phyloP scores from a whole-genome alignment of 2,113 vertebrate genomes.

The Protobothrops flavoviridis region DNA sequence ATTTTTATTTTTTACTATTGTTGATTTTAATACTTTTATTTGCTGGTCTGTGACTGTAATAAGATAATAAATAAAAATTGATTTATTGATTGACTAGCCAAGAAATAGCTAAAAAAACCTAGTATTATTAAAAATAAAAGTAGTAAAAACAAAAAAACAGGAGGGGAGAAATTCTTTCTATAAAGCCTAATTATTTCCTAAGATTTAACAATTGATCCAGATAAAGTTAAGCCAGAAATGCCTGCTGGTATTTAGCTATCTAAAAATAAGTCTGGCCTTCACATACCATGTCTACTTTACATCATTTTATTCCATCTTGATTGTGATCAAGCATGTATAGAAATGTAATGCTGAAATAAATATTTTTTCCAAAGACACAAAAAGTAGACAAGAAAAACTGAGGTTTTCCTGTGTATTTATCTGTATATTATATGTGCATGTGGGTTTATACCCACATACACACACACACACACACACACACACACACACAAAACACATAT shows the following conservation, averaged over 20 bases:
- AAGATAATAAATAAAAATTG: no score
- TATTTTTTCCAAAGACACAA: neutral
- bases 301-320: conserved; percentile 45
- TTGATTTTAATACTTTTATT: no score
- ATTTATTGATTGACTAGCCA: no score
- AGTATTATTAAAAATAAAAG: neutral
- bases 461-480: no score
- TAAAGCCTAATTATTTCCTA: neutral
- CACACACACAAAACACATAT: no score
- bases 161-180: neutral
- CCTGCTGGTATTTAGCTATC: conserved; percentile 50
- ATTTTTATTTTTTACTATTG: no score
- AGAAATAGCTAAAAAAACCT: neutral
- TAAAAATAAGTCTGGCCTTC: conserved; percentile 61
- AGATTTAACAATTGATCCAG: conserved; percentile 1
- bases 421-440: no score
- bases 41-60: no score
- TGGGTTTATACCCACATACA: no score
- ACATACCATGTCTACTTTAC: conserved; percentile 52
- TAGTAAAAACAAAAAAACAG: no score
- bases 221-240: conserved; percentile 64
- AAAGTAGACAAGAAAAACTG: neutral
- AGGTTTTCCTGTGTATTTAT: conserved; percentile 13
- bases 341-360: conserved; percentile 11
- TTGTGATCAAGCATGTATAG: neutral